Evolutionary conservation across 2,888 invertebrate genomes (phyloP).

Genomic region (Magallana nippona): DNA sequence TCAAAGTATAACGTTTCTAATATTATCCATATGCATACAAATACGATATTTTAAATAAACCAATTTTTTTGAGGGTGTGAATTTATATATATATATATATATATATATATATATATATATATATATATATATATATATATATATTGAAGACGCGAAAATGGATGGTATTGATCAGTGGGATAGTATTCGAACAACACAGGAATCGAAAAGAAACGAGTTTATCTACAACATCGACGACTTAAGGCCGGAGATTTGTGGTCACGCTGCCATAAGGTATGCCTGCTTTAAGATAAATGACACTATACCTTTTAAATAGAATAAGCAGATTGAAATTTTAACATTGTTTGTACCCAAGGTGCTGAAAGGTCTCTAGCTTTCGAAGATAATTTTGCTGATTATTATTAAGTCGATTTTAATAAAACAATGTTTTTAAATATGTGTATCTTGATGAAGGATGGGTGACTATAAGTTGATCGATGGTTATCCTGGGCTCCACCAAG

Average conservation of each 20-base stretch:
- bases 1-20: too few relatives aligned
- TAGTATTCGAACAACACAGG: constrained; percentile 46
- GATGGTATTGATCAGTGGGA: constrained; percentile 64
- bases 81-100: too few relatives aligned
- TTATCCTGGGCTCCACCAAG: constrained; percentile 72
- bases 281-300: too few relatives aligned
- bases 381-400: too few relatives aligned
- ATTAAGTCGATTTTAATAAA: background rate
- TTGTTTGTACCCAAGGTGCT: too few relatives aligned
- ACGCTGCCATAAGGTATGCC: constrained; percentile 64
- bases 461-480: constrained; percentile 80
- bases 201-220: constrained; percentile 59
- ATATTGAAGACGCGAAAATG: constrained; percentile 49
- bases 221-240: constrained; percentile 64
- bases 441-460: constrained; percentile 64
- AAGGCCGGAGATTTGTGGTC: constrained; percentile 48
- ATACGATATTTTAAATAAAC: too few relatives aligned
- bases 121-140: background rate
- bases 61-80: too few relatives aligned
- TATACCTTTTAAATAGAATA: too few relatives aligned
- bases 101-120: too few relatives aligned
- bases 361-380: too few relatives aligned
- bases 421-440: background rate
- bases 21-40: too few relatives aligned
- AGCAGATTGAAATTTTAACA: too few relatives aligned